These are phyloP conservation scores for Venustoraphidia nigricollis DNA, from an alignment of 2,888 invertebrate genomes.

Conservation along the genomic window DNA sequence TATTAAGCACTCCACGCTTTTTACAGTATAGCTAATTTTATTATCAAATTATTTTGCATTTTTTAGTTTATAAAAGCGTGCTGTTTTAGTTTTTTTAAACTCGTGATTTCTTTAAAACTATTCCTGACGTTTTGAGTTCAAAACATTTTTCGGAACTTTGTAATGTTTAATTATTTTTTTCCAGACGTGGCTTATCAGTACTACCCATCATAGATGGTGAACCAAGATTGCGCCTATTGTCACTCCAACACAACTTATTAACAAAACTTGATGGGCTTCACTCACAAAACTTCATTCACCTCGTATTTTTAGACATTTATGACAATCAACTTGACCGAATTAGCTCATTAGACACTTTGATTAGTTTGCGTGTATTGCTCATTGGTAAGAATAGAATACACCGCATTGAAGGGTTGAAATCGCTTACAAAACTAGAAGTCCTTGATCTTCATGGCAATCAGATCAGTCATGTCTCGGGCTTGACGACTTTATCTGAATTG, in stretches of 20 bases:
- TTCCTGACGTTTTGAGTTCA: too few species aligned
- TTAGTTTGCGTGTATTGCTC: conserved; percentile 68
- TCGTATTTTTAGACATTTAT: conserved; percentile 87
- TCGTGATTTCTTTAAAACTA: too few species aligned
- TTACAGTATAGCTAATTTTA: too few species aligned
- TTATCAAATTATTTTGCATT: too few species aligned
- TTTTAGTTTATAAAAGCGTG: too few species aligned
- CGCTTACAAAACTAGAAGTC: conserved; percentile 65
- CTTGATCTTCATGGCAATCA: conserved; percentile 88
- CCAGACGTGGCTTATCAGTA: conserved; percentile 60
- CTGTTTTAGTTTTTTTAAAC: too few species aligned
- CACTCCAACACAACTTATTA: conserved; percentile 84
- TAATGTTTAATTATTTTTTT: neutral
- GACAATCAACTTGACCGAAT: conserved; percentile 88
- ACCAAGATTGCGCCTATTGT: conserved; percentile 64
- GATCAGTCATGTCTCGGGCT: conserved; percentile 52
- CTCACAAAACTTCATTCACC: conserved; percentile 40
- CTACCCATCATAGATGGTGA: conserved; percentile 74
- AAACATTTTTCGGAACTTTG: too few species aligned
- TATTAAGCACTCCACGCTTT: too few species aligned
- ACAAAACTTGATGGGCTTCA: conserved; percentile 50
- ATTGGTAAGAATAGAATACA: conserved; percentile 84
- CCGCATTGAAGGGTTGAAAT: conserved; percentile 60
- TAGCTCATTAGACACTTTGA: conserved; percentile 57
- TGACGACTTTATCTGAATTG: conserved; percentile 53